Conservation (phyloP, 2,888 invertebrate species). For the Teleogryllus oceanicus region DNA sequence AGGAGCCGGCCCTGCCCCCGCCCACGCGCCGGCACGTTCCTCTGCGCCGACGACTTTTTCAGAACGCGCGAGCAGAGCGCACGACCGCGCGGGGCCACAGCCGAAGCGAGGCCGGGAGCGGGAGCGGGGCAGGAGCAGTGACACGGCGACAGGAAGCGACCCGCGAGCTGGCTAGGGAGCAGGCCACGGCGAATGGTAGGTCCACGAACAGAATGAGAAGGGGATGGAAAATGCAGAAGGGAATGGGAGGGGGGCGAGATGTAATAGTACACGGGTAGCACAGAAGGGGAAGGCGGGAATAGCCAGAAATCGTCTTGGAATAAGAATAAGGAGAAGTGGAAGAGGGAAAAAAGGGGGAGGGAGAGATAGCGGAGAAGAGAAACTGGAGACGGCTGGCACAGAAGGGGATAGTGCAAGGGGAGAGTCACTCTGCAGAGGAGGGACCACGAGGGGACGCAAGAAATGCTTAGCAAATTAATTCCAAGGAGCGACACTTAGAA, state of each 20-base stretch:
- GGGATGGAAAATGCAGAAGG: too few relatives aligned
- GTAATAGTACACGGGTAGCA: too few relatives aligned
- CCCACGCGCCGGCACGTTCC: neutral
- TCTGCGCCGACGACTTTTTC: neutral
- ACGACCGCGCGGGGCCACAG: neutral
- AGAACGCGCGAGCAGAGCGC: neutral
- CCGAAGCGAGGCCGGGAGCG: neutral
- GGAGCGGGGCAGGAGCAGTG: neutral
- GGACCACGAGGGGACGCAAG: neutral
- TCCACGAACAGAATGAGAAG: too few relatives aligned
- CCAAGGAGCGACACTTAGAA: conserved; percentile 11
- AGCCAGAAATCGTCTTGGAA: too few relatives aligned
- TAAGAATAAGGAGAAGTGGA: too few relatives aligned
- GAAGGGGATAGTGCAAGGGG: neutral
- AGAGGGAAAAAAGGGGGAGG: neutral
- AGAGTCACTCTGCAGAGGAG: neutral
- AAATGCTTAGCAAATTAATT: conserved; percentile 11
- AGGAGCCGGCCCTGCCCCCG: neutral
- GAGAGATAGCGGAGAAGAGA: neutral
- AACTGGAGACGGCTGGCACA: neutral
- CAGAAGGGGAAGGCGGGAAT: too few relatives aligned
- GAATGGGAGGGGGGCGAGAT: too few relatives aligned
- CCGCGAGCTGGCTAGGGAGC: neutral
- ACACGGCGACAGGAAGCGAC: neutral
- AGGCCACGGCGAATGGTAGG: too few relatives aligned